These are phyloP conservation scores for Hydrotaea diabolus DNA, from an alignment of 2,888 invertebrate species.

Conservation along the genomic window DNA sequence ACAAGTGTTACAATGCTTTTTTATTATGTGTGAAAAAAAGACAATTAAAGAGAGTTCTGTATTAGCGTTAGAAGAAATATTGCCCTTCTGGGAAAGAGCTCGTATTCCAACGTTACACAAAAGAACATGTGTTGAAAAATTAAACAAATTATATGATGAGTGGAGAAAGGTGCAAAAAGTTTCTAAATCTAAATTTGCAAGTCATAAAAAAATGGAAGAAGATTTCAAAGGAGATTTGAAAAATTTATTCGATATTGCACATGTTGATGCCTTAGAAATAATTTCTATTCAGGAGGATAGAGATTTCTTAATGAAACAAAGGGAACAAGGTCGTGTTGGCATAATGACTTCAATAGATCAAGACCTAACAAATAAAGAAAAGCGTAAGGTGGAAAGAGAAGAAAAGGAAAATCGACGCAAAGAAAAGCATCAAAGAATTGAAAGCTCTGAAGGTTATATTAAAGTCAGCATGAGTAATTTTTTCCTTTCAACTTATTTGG, in stretches of 20 bases:
- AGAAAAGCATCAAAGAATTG: constrained; percentile 32
- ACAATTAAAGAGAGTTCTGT: not conserved
- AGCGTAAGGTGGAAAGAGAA: constrained; percentile 40
- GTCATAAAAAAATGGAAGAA: not conserved
- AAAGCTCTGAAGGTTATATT: constrained; percentile 32
- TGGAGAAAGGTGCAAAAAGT: constrained; percentile 16
- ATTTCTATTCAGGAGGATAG: constrained; percentile 42
- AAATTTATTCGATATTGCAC: not conserved
- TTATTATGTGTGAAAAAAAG: constrained; percentile 25
- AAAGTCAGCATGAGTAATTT: constrained; percentile 35
- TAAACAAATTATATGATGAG: constrained; percentile 17
- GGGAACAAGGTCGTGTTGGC: constrained; percentile 40
- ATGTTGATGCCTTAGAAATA: constrained; percentile 39
- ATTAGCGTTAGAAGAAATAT: constrained; percentile 26
- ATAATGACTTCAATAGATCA: constrained; percentile 43
- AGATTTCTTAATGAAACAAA: constrained; percentile 35
- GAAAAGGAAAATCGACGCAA: constrained; percentile 36
- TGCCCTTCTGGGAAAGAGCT: constrained; percentile 33
- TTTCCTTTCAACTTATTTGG: constrained; percentile 26
- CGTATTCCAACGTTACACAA: constrained; percentile 28
- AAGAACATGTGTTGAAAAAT: constrained; percentile 8
- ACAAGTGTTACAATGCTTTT: constrained; percentile 3
- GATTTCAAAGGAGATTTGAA: not conserved
- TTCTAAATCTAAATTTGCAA: not conserved
- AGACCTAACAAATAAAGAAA: constrained; percentile 41